Base-by-base conservation (phyloP, 2,797 vertebrate genomes). In the Buphagus erythrorhynchus region DNA sequence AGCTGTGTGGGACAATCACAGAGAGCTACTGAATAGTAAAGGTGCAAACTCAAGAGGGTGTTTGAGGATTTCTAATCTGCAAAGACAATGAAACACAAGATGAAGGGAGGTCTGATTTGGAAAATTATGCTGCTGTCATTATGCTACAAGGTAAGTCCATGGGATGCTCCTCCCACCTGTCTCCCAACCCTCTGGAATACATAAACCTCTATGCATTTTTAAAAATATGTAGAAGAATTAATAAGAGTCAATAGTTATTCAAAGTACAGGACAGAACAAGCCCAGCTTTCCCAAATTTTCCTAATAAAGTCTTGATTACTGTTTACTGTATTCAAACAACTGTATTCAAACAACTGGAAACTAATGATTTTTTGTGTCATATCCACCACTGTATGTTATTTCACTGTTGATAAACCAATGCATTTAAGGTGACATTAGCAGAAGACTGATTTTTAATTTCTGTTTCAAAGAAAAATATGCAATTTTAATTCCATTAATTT, bases 401-500 rank as follows among this genome's bases (percentile, higher is more conserved):
- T 72, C 61, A 58, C 13, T 81, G 40, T 58, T 77, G 43, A 57
- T 73, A 95, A 82, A 82, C 52, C 26, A 35, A 16, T 26, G 48
- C 49, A 49, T 80, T 92, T 91, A 94, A 78, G 26, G 59, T 54
- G 55, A 85, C 52, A 74, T 66, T 57, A 93, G 38, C 25, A 89
- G 46, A 43, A 84, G 63, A 69, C 40, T 81, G 49, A 85, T 92
- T 92, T 94, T 91, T 92, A 82, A 95, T 93, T 92, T 94, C 33
- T 61, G 17, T 86, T 95, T 95, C 79, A 78, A 85, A 77, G 24
- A 55, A 86, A 92, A 96, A 87, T 54, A 94, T 40, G 86, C 24
- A 87, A 88, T 96, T 96, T 97, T 95, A 93, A 96, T 95, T 94
- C 78, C 58, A 92, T 96, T 96, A 96, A 68, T 65, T 90, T 96